Evolutionary conservation across 53 echinoderm and acorn worm genomes (phyloP).

Genomic region (Crossaster papposus): DNA sequence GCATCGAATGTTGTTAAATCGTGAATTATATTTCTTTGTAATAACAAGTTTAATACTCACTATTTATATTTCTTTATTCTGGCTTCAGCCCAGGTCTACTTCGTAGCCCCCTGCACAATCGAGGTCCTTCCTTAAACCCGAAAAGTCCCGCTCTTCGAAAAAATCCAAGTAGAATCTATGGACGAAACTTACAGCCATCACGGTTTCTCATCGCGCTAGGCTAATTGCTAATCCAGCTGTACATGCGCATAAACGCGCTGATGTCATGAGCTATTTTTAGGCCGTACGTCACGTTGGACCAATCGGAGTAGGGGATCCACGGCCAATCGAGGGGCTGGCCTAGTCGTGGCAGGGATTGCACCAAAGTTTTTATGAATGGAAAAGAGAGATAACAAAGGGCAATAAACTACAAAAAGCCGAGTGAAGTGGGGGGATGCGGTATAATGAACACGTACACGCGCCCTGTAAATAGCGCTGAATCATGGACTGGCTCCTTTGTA

Average conservation of each 20-base stretch:
- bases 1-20: too few relatives aligned
- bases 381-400: conserved; percentile 50
- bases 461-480: conserved; percentile 31
- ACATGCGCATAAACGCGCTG: conserved; percentile 53
- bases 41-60: background rate
- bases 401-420: background rate
- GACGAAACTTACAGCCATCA: conserved; percentile 28
- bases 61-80: conserved; percentile 8
- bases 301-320: conserved; percentile 52
- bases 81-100: conserved; percentile 32
- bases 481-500: background rate
- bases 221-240: background rate
- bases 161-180: conserved; percentile 30
- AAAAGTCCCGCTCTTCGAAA: conserved; percentile 61
- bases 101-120: conserved; percentile 30
- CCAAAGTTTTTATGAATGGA: conserved; percentile 65
- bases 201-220: background rate
- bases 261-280: conserved; percentile 67
- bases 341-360: conserved; percentile 44
- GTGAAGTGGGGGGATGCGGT: conserved; percentile 5
- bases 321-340: conserved; percentile 24
- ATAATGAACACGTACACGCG: conserved; percentile 14
- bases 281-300: conserved; percentile 55
- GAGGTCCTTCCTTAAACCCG: conserved; percentile 27
- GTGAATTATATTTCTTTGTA: background rate